These are phyloP conservation scores for Callyntrura guangdongensis DNA, from an alignment of 2,888 invertebrate genomes.

Conservation along the genomic window DNA sequence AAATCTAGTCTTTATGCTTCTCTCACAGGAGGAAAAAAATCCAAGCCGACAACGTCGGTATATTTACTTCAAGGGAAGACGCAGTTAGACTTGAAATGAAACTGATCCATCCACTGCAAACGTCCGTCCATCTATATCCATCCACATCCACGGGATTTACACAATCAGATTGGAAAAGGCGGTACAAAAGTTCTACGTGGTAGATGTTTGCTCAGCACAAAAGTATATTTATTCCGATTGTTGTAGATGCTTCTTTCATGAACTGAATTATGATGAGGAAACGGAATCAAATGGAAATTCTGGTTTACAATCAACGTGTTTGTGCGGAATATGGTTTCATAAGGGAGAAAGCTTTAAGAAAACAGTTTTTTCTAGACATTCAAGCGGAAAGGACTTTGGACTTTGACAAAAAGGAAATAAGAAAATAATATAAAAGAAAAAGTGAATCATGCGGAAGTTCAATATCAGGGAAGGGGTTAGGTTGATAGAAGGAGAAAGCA, in stretches of 20 bases:
- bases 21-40: not conserved
- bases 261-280: constrained; percentile 62
- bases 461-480: not conserved
- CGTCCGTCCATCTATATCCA: constrained; percentile 5
- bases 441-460: constrained; percentile 25
- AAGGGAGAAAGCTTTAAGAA: constrained; percentile 45
- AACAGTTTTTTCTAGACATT: constrained; percentile 36
- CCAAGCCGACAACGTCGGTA: not conserved
- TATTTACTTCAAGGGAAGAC: too few species aligned
- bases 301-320: constrained; percentile 40
- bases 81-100: not conserved
- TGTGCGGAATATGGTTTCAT: constrained; percentile 23
- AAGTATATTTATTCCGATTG: not conserved
- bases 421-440: constrained; percentile 40
- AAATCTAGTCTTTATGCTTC: constrained; percentile 5
- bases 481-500: not conserved
- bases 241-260: constrained; percentile 6
- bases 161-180: too few species aligned
- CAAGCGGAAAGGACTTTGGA: constrained; percentile 50
- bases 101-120: constrained; percentile 43
- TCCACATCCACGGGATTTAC: not conserved
- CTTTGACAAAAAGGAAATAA: constrained; percentile 30
- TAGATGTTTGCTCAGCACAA: too few species aligned
- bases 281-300: constrained; percentile 56
- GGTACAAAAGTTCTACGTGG: too few species aligned